Evolutionary conservation across 2,113 vertebrate genomes (phyloP), one percentile per base, ranked within the genome.

Genomic region (Saccopteryx bilineata): DNA sequence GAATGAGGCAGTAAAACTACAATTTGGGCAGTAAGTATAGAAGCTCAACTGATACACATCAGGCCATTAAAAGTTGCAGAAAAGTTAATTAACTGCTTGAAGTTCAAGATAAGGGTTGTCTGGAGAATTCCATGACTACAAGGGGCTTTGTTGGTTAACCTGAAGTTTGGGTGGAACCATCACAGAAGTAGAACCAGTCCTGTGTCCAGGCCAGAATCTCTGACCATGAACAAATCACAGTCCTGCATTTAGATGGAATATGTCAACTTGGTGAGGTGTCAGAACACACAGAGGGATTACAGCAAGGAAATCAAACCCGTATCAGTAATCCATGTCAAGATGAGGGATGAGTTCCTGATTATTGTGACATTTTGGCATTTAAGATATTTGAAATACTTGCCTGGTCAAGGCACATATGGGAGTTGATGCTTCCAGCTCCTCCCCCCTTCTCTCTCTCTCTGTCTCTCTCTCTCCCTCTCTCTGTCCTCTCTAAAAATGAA

Each of bases 301-400:
- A 33, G 48, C 26, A 92, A 81, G 28, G 52, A 92, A 50, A 69
- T 39, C 19, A 88, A 88, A 85, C 18, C 11, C 54, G 24, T 9
- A 15, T 56, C 65, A 68, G 92, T 33, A 89, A 60, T 60, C 74
- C 5, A 24, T 33, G n/a, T 79, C 82, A 84, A 65, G 52, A 3
- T 61, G 66, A 72, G 21, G 24, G 61, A 50, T 28, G 72, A 33
- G 18, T 39, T 87, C 90, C 61, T 74, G 39, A 82, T 90, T 83
- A n/a, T 76, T 54, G 33, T 65, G 78, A 31, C 28, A 65, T 65
- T 85, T 95, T 50, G 18, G 95, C 90, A n/a, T 54, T 88, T 87
- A 71, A 92, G 80, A 92, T 82, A 81, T 33, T 48, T 81, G 72
- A 89, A 81, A 75, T 93, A 84, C 46, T 52, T 93, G n/a, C n/a